phyloP scores from a whole-genome alignment of 2,797 vertebrate genomes.

The Lacerta viridis region DNA sequence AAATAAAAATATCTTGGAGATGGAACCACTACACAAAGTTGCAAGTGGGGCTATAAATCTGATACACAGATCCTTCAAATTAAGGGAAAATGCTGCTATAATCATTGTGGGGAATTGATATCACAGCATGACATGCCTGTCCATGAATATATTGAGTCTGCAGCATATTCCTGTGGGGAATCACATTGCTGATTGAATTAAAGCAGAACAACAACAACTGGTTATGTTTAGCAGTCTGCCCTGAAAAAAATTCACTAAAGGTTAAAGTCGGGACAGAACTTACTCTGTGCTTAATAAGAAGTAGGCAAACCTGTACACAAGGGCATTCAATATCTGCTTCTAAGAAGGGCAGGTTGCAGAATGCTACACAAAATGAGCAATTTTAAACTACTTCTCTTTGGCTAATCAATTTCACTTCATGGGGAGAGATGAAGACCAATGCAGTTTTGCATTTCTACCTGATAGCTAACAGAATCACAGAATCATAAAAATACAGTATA shows the following conservation, averaged over 20 bases:
- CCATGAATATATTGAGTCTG: slow-evolving; percentile 39
- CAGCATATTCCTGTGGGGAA: slow-evolving; percentile 20
- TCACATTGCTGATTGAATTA: slow-evolving; percentile 39
- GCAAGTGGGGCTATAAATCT: slow-evolving; percentile 37
- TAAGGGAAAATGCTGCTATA: slow-evolving; percentile 44
- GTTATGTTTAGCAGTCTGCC: slow-evolving; percentile 18
- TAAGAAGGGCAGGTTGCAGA: too few relatives aligned
- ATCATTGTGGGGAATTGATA: slow-evolving; percentile 35
- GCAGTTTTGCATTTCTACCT: neutral
- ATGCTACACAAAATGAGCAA: neutral
- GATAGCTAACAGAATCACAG: too few relatives aligned
- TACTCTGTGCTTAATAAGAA: neutral
- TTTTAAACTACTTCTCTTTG: neutral
- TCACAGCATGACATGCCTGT: slow-evolving; percentile 25
- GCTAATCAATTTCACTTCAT: neutral
- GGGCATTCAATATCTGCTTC: neutral
- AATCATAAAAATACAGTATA: too few relatives aligned
- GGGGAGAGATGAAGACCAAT: neutral
- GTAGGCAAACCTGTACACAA: neutral
- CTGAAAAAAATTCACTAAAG: neutral
- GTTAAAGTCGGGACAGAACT: neutral
- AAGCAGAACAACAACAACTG: slow-evolving; percentile 28
- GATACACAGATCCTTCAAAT: slow-evolving; percentile 35
- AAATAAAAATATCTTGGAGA: slow-evolving; percentile 16
- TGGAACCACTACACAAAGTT: slow-evolving; percentile 13